These are phyloP conservation scores for Numenius arquata DNA, from an alignment of 2,113 vertebrate genomes.

Conservation along the genomic window DNA sequence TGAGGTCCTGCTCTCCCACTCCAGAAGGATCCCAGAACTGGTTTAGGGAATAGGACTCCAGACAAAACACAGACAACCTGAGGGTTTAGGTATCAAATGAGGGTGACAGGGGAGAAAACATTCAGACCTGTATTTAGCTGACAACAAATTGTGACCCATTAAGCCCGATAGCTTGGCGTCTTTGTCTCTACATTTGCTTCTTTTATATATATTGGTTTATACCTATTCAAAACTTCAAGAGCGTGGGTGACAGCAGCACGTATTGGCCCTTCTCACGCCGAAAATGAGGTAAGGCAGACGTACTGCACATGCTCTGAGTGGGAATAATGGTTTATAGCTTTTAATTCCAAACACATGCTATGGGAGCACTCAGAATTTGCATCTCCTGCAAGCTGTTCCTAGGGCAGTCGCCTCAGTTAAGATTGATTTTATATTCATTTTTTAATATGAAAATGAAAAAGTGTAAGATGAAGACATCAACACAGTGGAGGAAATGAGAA, in stretches of 20 bases:
- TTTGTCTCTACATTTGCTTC: background rate
- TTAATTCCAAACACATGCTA: background rate
- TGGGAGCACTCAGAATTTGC: background rate
- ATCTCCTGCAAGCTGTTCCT: background rate
- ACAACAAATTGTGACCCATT: background rate
- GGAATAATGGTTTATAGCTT: background rate
- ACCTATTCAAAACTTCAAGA: background rate
- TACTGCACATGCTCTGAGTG: rapidly evolving
- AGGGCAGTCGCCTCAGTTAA: background rate
- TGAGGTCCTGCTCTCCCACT: background rate
- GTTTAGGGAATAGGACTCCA: background rate
- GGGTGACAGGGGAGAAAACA: background rate
- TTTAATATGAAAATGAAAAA: background rate
- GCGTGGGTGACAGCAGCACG: background rate
- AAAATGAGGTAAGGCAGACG: background rate
- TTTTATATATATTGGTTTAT: background rate
- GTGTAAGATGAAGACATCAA: background rate
- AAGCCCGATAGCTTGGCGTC: background rate
- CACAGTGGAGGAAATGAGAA: background rate
- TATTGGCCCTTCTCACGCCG: background rate
- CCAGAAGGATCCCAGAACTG: background rate
- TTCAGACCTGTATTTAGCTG: background rate
- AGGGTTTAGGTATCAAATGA: background rate
- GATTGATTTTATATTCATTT: background rate
- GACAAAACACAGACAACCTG: background rate